Base-by-base conservation (phyloP, 1,140 invertebrate genomes). In the Fopius arisanus region DNA sequence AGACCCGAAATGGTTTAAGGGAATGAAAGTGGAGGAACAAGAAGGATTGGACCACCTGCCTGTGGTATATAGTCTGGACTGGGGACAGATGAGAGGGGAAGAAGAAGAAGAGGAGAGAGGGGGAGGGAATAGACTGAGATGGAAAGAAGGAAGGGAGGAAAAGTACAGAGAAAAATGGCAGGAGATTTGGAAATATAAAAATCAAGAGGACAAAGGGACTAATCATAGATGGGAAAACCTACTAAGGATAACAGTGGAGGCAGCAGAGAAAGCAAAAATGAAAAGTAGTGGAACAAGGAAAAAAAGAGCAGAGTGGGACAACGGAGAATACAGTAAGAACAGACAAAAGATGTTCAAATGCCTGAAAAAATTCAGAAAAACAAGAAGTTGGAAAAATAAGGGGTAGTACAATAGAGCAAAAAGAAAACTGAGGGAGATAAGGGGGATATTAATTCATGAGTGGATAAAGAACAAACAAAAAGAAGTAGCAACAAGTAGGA, bases 21-120 rank as follows among this genome's bases (percentile, higher is more conserved):
- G 12, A 21, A 23, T 26, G 62, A 26, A 69, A 9, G 66, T 68
- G 12, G 31, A 4, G 41, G 6, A 10, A 9, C 43, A 65, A 28
- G 43, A 51, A 29, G 73, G 70, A 1, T 75, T 73, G 4, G 73
- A 77, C 28, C 76, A 77, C 28, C 7, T 77, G 23, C 76, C 70
- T 12, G 28, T 75, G 1, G 40, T 41, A 1, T 73, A 67, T 28
- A 9, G n/a, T 21, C 3, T 73, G 12, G 26, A 28, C 5, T 23
- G 14, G 12, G 14, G 12, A 3, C 3, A 14, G 41, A 43, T 5
- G 41, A 43, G 12, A 14, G 41, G 3, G 14, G 41, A n/a, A 12
- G 41, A 43, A 12, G 14, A 43, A 3, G 14, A 5, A 2, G 14
- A 43, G 41, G 14, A 43, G 3, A 43, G 14, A 43, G 41, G 14